Evolutionary conservation across 2,113 vertebrate species (phyloP), one percentile per base, ranked within the genome.

Genomic region (Pycnonotus jocosus): DNA sequence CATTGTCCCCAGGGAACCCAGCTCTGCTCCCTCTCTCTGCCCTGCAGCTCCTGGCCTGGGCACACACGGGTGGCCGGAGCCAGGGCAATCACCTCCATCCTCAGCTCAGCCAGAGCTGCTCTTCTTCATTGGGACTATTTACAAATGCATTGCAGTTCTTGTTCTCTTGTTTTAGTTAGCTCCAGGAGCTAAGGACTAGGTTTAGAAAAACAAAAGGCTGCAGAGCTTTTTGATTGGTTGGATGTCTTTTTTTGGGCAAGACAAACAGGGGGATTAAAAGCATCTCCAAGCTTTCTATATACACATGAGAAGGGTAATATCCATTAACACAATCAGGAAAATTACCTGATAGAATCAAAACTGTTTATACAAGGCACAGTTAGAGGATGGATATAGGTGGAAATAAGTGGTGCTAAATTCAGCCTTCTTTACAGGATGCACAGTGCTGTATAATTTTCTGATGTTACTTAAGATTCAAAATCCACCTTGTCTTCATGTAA

Each of bases 181-280:
- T 96, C 82, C 79, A 94, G 86, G 86, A 96, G 82, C 90, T 88
- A 68, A 40, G 61, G 65, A 47, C 57, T 11, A 40, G 61, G 20
- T 80, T 69, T 3, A 66, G 79, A 80, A 68, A 51, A 51, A 50
- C 6, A 88, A 80, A 48, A 79, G 42, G 66, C 69, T 28, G 40
- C 2, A 62, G 3, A 44, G 25, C 11, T 86, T 85, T 95, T 84
- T 62, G 42, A 62, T 84, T 81, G 66, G 93, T 82, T 95, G 48
- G n/a, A 86, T 66, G 30, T 81, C 72, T 89, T 72, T 61, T 14
- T 91, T 84, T 77, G 64, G 21, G 73, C 57, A 92, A 73, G 38
- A 62, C 70, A 71, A 88, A 68, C 4, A 28, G 53, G 21, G 73
- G 72, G 62, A 82, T 85, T 78, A 90, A 95, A 96, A 93, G 45